phyloP scores from a whole-genome alignment of 2,888 invertebrate genomes.

The Netelia inedita region DNA sequence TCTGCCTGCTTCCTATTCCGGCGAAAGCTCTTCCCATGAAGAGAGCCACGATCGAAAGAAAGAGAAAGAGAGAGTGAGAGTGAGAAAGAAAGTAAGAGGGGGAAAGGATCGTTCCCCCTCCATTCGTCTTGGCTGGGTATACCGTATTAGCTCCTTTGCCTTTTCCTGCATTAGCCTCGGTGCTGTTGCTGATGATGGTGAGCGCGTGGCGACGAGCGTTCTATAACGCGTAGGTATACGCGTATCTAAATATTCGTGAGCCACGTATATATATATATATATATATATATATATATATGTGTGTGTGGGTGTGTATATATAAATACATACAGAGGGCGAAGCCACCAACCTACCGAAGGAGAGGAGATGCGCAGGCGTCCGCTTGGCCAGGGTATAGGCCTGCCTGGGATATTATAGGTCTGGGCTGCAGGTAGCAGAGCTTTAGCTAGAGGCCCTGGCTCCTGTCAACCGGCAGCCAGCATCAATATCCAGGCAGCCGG shows the following conservation, averaged over 20 bases:
- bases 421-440: constrained; percentile 81
- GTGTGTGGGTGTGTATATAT: neutral
- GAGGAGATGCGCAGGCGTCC: constrained; percentile 77
- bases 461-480: constrained; percentile 78
- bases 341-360: constrained; percentile 1
- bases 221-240: neutral
- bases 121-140: too few species aligned
- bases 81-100: constrained; percentile 12
- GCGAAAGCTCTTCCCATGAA: neutral
- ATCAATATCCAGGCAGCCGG: constrained; percentile 73
- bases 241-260: neutral
- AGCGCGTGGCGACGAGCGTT: constrained; percentile 25
- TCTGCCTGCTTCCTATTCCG: neutral
- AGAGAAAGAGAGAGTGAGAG: neutral
- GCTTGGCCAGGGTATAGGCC: constrained; percentile 83
- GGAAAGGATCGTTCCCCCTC: neutral
- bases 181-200: constrained; percentile 38
- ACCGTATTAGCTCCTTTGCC: neutral
- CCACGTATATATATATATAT: neutral
- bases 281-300: neutral
- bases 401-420: constrained; percentile 78
- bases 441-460: constrained; percentile 75
- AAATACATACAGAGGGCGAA: neutral
- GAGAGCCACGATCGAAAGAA: neutral
- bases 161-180: constrained; percentile 34